phyloP scores from a whole-genome alignment of 2,888 invertebrate species.

The Pyrgus malvae region DNA sequence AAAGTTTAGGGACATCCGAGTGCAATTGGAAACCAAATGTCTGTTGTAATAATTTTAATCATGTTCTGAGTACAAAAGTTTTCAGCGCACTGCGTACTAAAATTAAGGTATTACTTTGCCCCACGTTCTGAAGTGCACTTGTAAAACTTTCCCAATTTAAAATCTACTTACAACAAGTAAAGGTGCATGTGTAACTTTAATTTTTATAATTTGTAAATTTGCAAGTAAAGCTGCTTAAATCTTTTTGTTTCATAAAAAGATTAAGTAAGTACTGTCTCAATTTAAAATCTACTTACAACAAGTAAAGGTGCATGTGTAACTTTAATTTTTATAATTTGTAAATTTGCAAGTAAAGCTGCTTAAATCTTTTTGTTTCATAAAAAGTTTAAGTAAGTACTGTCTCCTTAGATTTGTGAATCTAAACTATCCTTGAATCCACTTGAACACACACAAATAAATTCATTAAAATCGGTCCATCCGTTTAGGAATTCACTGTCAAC shows the following conservation, averaged over 20 bases:
- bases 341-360: neutral
- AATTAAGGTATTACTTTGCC: neutral
- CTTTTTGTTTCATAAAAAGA: too few species aligned
- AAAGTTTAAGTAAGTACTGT: too few species aligned
- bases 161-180: neutral
- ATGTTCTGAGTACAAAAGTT: neutral
- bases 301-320: neutral
- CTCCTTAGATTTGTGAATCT: too few species aligned
- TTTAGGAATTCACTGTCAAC: too few species aligned
- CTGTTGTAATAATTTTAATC: neutral
- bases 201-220: neutral
- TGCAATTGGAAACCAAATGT: neutral
- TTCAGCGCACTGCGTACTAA: neutral
- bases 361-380: too few species aligned
- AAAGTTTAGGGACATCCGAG: neutral
- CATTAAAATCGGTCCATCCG: too few species aligned
- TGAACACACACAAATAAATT: too few species aligned
- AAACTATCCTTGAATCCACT: too few species aligned
- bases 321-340: neutral
- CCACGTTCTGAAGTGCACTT: neutral
- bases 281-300: conserved; percentile 1
- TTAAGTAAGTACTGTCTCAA: conserved; percentile 10
- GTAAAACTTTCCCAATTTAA: conserved; percentile 10
- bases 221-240: neutral
- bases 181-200: neutral